Conservation (phyloP, 1,140 invertebrate species). For the Ips typographus region DNA sequence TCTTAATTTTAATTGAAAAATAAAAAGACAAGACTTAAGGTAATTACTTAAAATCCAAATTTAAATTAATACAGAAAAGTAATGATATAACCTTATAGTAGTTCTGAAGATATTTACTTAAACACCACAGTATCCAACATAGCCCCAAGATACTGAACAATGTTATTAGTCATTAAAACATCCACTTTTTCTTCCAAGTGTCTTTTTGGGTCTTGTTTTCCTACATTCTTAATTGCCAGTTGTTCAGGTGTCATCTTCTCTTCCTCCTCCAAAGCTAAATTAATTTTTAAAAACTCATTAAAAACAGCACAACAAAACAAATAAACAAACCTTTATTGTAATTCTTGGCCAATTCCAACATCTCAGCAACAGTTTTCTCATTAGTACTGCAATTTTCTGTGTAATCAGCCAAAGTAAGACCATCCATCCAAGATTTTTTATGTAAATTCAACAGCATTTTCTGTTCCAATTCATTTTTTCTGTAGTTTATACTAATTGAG, state of each 20-base stretch:
- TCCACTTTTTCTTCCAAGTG: conserved; percentile 99
- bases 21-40: too few species aligned
- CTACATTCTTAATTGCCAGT: conserved; percentile 98
- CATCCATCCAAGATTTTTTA: conserved; percentile 99
- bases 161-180: conserved; percentile 96
- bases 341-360: conserved; percentile 96
- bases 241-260: conserved; percentile 99
- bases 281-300: not conserved
- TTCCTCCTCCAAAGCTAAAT: conserved; percentile 90
- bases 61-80: too few species aligned
- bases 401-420: conserved; percentile 92
- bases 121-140: conserved; percentile 99
- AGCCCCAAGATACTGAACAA: conserved; percentile 97
- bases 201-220: conserved; percentile 99
- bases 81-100: too few species aligned
- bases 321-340: conserved; percentile 79
- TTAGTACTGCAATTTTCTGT: conserved; percentile 89
- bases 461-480: conserved; percentile 98
- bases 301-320: not conserved
- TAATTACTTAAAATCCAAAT: too few species aligned
- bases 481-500: conserved; percentile 99
- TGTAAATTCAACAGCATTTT: conserved; percentile 99
- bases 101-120: conserved; percentile 57
- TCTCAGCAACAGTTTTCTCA: conserved; percentile 91
- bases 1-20: too few species aligned